A percentile compares a stretch with the other conserved stretches of the same genome.
These are phyloP conservation scores for Siniperca obscura DNA, from an alignment of 2,797 vertebrate genomes.

Conservation along the genomic window DNA sequence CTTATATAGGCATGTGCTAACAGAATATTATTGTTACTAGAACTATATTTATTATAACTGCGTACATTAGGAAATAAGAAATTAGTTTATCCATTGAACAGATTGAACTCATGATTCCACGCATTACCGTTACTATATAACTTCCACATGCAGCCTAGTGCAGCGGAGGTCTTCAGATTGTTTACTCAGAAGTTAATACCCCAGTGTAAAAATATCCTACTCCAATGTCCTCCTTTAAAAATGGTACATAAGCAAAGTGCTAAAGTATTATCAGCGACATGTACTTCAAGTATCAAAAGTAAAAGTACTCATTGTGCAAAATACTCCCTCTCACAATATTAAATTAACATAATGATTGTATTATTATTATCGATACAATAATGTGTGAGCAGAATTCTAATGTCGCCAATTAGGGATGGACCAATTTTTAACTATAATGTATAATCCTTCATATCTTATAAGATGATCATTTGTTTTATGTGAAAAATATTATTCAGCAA, in stretches of 20 bases:
- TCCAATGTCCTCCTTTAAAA: not conserved
- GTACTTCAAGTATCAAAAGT: not conserved
- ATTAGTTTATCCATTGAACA: not conserved
- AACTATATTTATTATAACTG: not conserved
- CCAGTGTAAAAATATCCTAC: not conserved
- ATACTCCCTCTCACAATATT: not conserved
- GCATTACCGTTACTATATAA: not conserved
- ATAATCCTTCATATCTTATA: not conserved
- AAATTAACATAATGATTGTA: not conserved
- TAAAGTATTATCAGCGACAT: not conserved
- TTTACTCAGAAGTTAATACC: not conserved
- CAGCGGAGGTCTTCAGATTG: too few species aligned
- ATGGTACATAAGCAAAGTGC: not conserved
- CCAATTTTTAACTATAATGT: not conserved
- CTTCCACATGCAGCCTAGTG: too few species aligned
- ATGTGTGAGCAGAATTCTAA: not conserved
- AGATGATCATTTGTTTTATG: not conserved
- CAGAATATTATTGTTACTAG: not conserved
- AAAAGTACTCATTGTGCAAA: not conserved
- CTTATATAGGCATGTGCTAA: accelerated
- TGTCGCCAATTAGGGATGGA: not conserved
- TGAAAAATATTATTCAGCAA: not conserved
- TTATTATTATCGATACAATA: not conserved
- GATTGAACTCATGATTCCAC: not conserved
- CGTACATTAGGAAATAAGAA: not conserved